A percentile compares a stretch with the other conserved stretches of the same genome.
Evolutionary conservation across 2,113 vertebrate species (phyloP).

Genomic region (Grus americana): DNA sequence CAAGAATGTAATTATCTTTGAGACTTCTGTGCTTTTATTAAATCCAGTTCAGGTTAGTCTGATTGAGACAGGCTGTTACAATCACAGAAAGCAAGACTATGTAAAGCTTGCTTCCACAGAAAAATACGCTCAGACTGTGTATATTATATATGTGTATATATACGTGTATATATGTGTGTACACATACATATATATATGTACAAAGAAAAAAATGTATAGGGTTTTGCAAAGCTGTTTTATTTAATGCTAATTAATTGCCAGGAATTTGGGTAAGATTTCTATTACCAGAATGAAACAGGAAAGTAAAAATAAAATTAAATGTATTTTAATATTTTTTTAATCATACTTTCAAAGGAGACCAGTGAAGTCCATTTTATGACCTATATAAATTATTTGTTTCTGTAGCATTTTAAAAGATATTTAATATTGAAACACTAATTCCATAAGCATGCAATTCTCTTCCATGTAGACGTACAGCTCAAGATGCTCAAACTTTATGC

Average conservation of each 20-base stretch:
- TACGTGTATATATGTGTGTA: too few species aligned
- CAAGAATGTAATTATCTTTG: neutral
- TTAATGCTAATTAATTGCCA: neutral
- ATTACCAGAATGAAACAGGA: neutral
- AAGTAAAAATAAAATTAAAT: neutral
- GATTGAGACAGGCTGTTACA: neutral
- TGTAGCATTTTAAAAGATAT: neutral
- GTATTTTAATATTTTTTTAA: neutral
- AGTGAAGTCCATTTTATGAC: neutral
- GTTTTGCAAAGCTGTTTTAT: neutral
- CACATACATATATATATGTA: too few species aligned
- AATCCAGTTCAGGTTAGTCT: neutral
- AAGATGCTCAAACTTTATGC: neutral
- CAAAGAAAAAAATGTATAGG: neutral
- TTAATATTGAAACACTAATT: neutral
- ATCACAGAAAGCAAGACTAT: neutral
- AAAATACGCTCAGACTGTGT: neutral
- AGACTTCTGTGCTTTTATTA: neutral
- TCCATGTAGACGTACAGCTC: neutral
- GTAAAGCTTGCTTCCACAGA: neutral
- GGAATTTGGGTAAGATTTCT: neutral
- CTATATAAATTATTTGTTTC: neutral
- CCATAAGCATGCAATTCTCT: neutral
- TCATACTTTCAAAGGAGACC: neutral
- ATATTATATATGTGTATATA: neutral